Base-by-base conservation (phyloP, 2,888 invertebrate genomes). In the Orgyia antiqua region DNA sequence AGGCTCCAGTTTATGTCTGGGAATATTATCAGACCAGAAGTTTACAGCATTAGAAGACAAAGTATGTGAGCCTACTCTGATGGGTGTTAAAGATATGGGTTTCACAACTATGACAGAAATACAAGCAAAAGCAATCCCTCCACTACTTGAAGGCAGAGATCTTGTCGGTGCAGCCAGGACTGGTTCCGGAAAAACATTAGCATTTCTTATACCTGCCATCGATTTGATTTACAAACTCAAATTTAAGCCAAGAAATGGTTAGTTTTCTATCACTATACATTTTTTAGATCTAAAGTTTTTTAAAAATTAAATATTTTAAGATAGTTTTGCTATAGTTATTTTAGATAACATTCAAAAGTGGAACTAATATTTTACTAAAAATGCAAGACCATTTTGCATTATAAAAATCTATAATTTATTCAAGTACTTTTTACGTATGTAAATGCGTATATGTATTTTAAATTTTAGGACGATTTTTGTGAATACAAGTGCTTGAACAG, bases 51-150 rank as follows among this genome's bases (percentile, higher is more conserved):
- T 90, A 0, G 88, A 90, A 58, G 91, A 88, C 1, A 89, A 87
- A 62, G 92, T 97, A 0, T 94, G 94, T 50, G 94, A 95, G 51
- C 87, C 90, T 19, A 96, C 97, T 0, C 67, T 96, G n/a, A 92
- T 93, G 74, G 97, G 91, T 1, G 89, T 98, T 26, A 84, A 87
- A 28, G 95, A 96, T 21, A 97, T 99, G 97, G 97, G 96, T 2
- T 98, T 98, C 68, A 91, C 89, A 2, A 91, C 92, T 12, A 96
- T 99, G 96, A 99, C 98, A 2, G 96, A 97, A 80, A 98, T 99
- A 56, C 98, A 95, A 72, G 92, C 95, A 0, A 94, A 93, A 66
- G 88, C 95, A 0, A 95, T 99, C 62, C 96, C 97, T 0, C 92
- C 93, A 9, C 78, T 98, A 19, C 75, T 99, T 6, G 95, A 97